These are phyloP conservation scores for Eurypyga helias DNA, from an alignment of 2,113 vertebrate species.

Conservation along the genomic window DNA sequence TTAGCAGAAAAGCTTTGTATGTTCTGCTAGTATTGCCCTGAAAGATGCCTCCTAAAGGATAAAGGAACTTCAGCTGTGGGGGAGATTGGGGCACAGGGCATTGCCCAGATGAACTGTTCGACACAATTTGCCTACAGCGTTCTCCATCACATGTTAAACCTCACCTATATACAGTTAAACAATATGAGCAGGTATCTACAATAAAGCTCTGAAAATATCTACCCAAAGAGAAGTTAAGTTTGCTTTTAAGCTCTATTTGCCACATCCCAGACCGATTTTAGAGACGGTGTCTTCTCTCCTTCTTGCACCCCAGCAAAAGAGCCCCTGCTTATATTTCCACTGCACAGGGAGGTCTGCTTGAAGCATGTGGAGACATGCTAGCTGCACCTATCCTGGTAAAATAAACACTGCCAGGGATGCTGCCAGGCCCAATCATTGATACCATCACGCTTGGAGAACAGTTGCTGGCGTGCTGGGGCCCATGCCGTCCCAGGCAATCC, in stretches of 20 bases:
- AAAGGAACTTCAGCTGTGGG: not conserved
- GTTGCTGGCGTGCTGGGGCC: not conserved
- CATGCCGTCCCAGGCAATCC: not conserved
- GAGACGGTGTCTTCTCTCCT: not conserved
- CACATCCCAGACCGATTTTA: not conserved
- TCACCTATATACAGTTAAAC: not conserved
- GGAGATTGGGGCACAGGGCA: not conserved
- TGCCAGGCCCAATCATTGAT: not conserved
- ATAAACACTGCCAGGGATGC: not conserved
- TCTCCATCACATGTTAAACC: not conserved
- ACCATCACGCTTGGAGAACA: not conserved
- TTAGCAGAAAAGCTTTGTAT: not conserved
- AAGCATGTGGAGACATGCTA: not conserved
- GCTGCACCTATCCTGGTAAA: not conserved
- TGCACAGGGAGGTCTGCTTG: not conserved
- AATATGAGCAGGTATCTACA: not conserved
- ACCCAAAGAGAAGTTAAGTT: not conserved
- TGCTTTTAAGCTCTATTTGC: not conserved
- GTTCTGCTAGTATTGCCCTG: not conserved
- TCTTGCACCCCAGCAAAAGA: not conserved
- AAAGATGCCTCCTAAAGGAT: not conserved
- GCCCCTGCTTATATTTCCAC: not conserved
- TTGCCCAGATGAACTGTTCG: not conserved
- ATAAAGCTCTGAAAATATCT: not conserved
- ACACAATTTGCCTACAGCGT: not conserved